A percentile compares a stretch with the other conserved stretches of the same genome.
Evolutionary conservation across 1,140 invertebrate genomes (phyloP).

Genomic region (Pomacea maculata): DNA sequence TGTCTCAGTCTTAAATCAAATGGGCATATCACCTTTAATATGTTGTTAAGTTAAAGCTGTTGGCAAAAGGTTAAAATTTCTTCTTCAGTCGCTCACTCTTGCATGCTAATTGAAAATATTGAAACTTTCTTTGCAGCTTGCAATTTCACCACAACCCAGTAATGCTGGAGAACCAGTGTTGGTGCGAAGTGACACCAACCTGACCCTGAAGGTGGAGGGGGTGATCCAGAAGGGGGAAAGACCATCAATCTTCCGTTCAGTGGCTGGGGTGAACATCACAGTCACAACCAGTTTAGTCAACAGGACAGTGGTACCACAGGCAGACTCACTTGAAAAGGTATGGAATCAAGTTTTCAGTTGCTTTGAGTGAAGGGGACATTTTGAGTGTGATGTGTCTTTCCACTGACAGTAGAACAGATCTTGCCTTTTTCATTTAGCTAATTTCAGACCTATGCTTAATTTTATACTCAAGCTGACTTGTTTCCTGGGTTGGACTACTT

Average conservation of each 20-base stretch:
- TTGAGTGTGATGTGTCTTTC: too few relatives aligned
- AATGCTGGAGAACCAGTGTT: slow-evolving; percentile 79
- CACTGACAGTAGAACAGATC: too few relatives aligned
- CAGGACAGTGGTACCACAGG: slow-evolving; percentile 15
- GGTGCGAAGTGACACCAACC: slow-evolving; percentile 78
- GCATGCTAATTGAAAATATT: slow-evolving; percentile 1
- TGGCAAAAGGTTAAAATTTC: neutral
- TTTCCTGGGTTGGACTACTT: too few relatives aligned
- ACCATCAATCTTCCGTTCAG: slow-evolving; percentile 75
- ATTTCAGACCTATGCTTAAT: too few relatives aligned
- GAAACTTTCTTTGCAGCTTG: slow-evolving; percentile 70
- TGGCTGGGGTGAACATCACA: slow-evolving; percentile 77
- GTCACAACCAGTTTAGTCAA: slow-evolving; percentile 73
- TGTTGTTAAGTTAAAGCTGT: too few relatives aligned
- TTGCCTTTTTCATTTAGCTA: too few relatives aligned
- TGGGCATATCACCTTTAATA: neutral
- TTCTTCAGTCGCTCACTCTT: neutral
- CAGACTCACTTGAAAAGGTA: neutral
- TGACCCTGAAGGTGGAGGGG: slow-evolving; percentile 88
- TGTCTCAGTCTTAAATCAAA: neutral
- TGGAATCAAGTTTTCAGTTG: too few relatives aligned
- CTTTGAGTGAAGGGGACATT: too few relatives aligned
- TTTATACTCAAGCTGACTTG: too few relatives aligned
- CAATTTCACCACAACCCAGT: slow-evolving; percentile 84
- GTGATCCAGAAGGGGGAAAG: slow-evolving; percentile 76